Percentiles rank a stretch among this genome's conserved stretches.
phyloP scores from a whole-genome alignment of 2,888 invertebrate genomes.

The Hymenopus coronatus region DNA sequence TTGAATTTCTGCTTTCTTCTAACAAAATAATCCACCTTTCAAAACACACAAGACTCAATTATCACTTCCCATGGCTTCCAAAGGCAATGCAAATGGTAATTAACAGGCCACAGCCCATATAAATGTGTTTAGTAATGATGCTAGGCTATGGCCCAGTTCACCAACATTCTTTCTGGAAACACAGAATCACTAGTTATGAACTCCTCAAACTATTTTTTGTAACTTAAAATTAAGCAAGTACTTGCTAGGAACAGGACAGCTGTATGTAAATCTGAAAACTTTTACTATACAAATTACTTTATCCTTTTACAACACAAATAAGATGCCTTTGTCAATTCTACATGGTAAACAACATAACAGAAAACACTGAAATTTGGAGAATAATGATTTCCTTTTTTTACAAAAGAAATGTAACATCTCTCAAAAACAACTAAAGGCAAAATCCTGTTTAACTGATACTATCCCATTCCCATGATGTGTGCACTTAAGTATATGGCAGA shows the following conservation, averaged over 20 bases:
- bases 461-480: neutral
- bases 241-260: neutral
- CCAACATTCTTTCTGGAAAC: constrained; percentile 23
- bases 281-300: neutral
- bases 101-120: neutral
- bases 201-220: neutral
- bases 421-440: neutral
- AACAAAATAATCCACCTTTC: neutral
- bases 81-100: neutral
- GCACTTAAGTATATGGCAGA: neutral
- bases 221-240: neutral
- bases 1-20: neutral
- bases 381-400: neutral
- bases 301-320: neutral
- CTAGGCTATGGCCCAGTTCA: neutral
- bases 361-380: neutral
- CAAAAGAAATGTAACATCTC: neutral
- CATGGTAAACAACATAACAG: neutral
- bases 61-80: constrained; percentile 15
- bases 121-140: neutral
- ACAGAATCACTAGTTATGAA: constrained; percentile 26
- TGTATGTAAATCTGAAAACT: neutral
- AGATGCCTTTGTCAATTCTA: neutral
- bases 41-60: constrained; percentile 5
- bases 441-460: neutral